Evolutionary conservation across 2,888 invertebrate genomes (phyloP), one percentile per base, ranked within the genome.

Genomic region (Urechis unicinctus): DNA sequence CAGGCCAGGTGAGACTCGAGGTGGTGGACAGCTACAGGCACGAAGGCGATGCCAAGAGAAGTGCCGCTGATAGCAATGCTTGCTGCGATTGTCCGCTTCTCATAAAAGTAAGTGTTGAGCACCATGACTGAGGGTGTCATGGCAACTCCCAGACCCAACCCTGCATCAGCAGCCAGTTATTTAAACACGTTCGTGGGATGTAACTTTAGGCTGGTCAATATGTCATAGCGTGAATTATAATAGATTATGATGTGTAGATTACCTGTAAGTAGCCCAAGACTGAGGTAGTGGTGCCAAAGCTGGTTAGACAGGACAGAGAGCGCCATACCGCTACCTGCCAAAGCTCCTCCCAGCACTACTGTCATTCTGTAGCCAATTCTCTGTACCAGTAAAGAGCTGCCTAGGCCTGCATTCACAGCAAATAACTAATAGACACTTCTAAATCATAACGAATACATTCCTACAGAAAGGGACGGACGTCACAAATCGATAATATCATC

Each of bases 71-170:
- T 36, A 21, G 54, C 58, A 3, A 53, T 36, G n/a, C 53, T 56
- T 9, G 48, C 17, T 0, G 56, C 58, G 1, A 56, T n/a, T 21
- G 26, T 24, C 13, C 46, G 49, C 26, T 53, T 30, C 21, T 17
- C 21, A 29, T 44, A 50, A 53, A 60, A 60, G 45, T 58, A 60
- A 21, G 26, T 42, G 26, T 53, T 53, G 22, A 60, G 45, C 46
- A 60, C 51, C 30, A 61, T 30, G 26, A 61, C 36, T 13, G 61
- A 54, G 6, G 61, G 59, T 13, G 59, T 57, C 1, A 60, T 46
- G 4, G 57, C 48, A 2, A 61, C 44, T 21, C 61, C 61, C 25
- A 59, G 50, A 41, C 61, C 61, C 5, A 56, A 5, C 29, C 61
- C 61, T 61, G 56, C 3, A 45, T 50, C 5, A 6, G 4, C 44